Evolutionary conservation across 2,113 vertebrate species (phyloP), one percentile per base, ranked within the genome.

Genomic region (Hippocampus barbouri): DNA sequence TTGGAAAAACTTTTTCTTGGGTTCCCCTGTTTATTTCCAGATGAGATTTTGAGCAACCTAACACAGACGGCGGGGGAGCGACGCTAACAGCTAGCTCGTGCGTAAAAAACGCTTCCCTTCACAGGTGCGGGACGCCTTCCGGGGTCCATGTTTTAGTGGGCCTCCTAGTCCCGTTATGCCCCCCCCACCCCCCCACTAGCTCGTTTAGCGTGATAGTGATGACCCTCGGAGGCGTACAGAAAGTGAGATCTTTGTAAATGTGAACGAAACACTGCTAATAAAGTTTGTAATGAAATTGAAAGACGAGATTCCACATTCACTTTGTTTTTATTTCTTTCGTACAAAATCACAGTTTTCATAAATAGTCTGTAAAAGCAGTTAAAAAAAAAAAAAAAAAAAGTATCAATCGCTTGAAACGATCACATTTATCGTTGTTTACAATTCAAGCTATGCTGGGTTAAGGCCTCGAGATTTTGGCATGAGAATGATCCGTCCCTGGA

Each of bases 341-440:
- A 92, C 88, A 93, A 93, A 93, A 92, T 91, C 91, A 91, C 90
- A 92, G 89, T 93, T 93, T 61, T 92, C 92, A 92, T 93, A 93
- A 93, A 93, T 93, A 92, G 91, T 92, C 89, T 93, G 91, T 93
- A 92, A 92, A 92, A 61, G 27, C 59, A 34, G 59, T 61, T 38
- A 93, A 92, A 91, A 90, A 61, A 93, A 92, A 91, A 90, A 87
- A 92, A 85, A 93, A 93, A 92, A 92, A 88, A 77, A 74, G 72
- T 89, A 92, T 88, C 88, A 92, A 91, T 89, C 87, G 88, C 85
- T 89, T 85, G 59, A 89, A 82, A 89, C 82, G 81, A 77, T 91
- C 87, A 86, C 82, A 87, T 83, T 76, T 71, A 69, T 53, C 54
- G 74, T 82, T 82, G 77, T 80, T 84, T 92, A 92, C 91, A 92